Conservation (phyloP, 2,797 vertebrate genomes). For the Malurus leucopterus region DNA sequence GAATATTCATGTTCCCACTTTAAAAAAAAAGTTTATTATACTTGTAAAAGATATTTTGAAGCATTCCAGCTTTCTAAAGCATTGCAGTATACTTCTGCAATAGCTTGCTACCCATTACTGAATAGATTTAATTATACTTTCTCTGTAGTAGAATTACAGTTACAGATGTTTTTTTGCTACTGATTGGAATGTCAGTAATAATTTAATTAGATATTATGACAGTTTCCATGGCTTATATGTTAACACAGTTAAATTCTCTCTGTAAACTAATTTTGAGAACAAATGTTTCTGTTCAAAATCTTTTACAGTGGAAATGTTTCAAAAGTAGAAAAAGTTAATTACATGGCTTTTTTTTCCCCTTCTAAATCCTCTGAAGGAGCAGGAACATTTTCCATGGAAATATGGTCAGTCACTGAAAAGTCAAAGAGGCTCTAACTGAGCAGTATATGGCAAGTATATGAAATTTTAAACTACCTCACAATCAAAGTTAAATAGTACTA, state of each 20-base stretch:
- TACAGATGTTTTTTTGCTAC: conserved; percentile 65
- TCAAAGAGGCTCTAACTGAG: conserved; percentile 64
- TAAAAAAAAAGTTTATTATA: conserved; percentile 38
- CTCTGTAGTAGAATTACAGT: conserved; percentile 53
- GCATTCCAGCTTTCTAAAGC: conserved; percentile 41
- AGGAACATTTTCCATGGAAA: conserved; percentile 65
- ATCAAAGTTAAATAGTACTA: conserved; percentile 75
- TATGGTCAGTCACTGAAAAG: conserved; percentile 52
- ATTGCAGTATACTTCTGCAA: conserved; percentile 35
- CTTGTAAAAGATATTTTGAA: conserved; percentile 43
- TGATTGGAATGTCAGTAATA: conserved; percentile 57
- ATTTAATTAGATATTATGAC: conserved; percentile 57
- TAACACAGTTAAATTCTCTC: conserved; percentile 59
- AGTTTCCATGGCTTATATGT: conserved; percentile 56
- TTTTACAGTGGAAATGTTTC: conserved; percentile 64
- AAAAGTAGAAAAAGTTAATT: conserved; percentile 63
- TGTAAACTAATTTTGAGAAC: conserved; percentile 65
- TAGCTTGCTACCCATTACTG: conserved; percentile 45
- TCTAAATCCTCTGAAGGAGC: conserved; percentile 42
- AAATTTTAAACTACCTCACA: conserved; percentile 70
- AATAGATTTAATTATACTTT: conserved; percentile 52
- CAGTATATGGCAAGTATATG: conserved; percentile 70
- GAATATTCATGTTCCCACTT: conserved; percentile 43
- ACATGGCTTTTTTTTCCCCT: not conserved
- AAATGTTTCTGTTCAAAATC: conserved; percentile 62